Percentiles rank a stretch among this genome's conserved stretches.
These are phyloP conservation scores for Parnassius apollo DNA, from an alignment of 2,888 invertebrate species.

Conservation along the genomic window DNA sequence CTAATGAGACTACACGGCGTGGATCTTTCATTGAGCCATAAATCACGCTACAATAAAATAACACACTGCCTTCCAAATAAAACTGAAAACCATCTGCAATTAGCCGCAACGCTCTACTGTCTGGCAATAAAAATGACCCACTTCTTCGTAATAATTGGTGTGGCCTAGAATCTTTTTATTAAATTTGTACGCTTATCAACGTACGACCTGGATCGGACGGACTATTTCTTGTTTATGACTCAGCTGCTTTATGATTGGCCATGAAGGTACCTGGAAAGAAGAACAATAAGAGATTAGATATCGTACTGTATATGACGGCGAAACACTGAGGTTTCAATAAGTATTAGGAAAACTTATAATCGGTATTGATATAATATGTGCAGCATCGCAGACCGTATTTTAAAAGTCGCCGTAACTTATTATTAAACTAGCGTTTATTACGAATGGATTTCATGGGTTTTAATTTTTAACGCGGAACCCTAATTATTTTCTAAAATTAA, in stretches of 20 bases:
- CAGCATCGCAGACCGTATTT: too few species aligned
- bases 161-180: slow-evolving; percentile 38
- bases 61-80: slow-evolving; percentile 30
- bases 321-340: background rate
- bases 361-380: too few species aligned
- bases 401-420: too few species aligned
- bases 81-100: slow-evolving; percentile 32
- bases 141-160: slow-evolving; percentile 40
- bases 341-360: background rate
- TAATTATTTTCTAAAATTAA: too few species aligned
- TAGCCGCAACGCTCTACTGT: slow-evolving; percentile 33
- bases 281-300: background rate
- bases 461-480: too few species aligned
- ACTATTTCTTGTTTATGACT: slow-evolving; percentile 13
- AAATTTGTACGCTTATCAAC: slow-evolving; percentile 32
- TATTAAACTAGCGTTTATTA: too few species aligned
- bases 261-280: slow-evolving; percentile 19
- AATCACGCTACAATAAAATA: slow-evolving; percentile 10
- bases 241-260: slow-evolving; percentile 8
- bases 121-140: slow-evolving; percentile 47
- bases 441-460: too few species aligned
- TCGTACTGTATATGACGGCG: background rate
- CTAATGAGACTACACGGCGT: background rate
- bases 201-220: slow-evolving; percentile 21
- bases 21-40: slow-evolving; percentile 15